Percentiles rank a stretch among this genome's conserved stretches.
These are phyloP conservation scores for Sminthopsis crassicaudata DNA, from an alignment of 2,113 vertebrate species.

Conservation along the genomic window DNA sequence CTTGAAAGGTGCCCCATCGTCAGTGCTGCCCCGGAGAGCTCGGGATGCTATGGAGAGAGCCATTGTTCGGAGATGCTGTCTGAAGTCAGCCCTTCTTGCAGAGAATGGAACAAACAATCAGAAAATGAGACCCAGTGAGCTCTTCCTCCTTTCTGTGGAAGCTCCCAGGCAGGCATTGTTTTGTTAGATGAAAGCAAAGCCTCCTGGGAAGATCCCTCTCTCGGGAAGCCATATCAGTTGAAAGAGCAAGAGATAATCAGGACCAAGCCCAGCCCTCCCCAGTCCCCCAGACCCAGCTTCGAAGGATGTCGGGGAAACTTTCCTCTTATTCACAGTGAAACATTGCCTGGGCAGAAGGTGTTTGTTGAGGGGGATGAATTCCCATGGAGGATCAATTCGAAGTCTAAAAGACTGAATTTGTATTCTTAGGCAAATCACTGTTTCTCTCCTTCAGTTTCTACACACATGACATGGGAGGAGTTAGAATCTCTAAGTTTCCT, in stretches of 20 bases:
- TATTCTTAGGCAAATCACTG: not conserved
- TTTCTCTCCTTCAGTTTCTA: not conserved
- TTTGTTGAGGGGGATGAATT: not conserved
- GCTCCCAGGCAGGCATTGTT: not conserved
- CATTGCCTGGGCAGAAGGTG: not conserved
- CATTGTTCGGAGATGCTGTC: not conserved
- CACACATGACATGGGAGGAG: not conserved
- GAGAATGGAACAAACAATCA: not conserved
- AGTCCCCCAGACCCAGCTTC: not conserved
- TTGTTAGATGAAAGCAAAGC: constrained; percentile 24
- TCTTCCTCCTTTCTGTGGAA: not conserved
- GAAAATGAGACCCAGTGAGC: not conserved
- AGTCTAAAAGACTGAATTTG: not conserved
- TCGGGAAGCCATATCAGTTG: not conserved
- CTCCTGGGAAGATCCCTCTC: not conserved
- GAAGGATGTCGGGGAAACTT: not conserved
- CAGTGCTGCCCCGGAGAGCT: not conserved
- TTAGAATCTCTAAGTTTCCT: not conserved
- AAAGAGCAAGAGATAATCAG: constrained; percentile 1
- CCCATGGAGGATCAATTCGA: not conserved
- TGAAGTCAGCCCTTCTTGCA: not conserved
- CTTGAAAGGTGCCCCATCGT: not conserved
- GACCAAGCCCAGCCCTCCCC: not conserved
- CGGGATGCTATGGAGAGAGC: not conserved
- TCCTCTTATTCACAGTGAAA: not conserved